Evolutionary conservation across 2,797 vertebrate genomes (phyloP).

Genomic region (Chaunax sp.): DNA sequence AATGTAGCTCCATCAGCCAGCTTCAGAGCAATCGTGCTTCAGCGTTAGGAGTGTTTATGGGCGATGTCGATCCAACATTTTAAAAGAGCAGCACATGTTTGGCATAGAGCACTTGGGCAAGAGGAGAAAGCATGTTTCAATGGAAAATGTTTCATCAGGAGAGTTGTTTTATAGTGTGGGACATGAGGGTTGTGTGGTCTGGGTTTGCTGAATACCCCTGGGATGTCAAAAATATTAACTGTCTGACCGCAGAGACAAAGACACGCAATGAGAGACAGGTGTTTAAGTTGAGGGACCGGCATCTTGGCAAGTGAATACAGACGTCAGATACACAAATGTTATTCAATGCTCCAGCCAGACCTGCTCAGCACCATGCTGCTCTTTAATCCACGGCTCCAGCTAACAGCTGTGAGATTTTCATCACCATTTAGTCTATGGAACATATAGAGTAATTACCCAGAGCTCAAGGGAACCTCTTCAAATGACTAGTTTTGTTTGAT

Average conservation of each 20-base stretch:
- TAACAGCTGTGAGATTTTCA: background rate
- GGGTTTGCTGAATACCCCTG: slow-evolving; percentile 24
- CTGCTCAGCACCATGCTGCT: slow-evolving; percentile 7
- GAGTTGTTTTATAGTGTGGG: slow-evolving; percentile 54
- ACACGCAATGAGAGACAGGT: slow-evolving; percentile 51
- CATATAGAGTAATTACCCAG: background rate
- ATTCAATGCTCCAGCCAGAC: slow-evolving; percentile 1
- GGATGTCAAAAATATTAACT: slow-evolving; percentile 53
- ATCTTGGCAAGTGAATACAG: slow-evolving; percentile 8
- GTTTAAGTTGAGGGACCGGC: slow-evolving; percentile 20
- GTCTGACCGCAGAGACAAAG: slow-evolving; percentile 35
- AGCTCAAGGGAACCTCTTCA: background rate
- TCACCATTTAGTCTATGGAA: background rate
- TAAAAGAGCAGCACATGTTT: slow-evolving; percentile 81
- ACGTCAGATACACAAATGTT: slow-evolving; percentile 28
- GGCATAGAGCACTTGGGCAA: slow-evolving; percentile 63
- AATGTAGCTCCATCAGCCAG: slow-evolving; percentile 47
- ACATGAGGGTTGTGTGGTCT: slow-evolving; percentile 58
- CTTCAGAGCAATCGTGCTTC: slow-evolving; percentile 57
- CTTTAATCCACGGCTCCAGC: background rate
- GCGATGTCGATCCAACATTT: slow-evolving; percentile 75
- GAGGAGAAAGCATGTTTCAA: slow-evolving; percentile 50
- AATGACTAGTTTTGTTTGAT: background rate
- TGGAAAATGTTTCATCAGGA: slow-evolving; percentile 65
- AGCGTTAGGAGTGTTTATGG: slow-evolving; percentile 76